Evolutionary conservation across 1,140 invertebrate species (phyloP).

Genomic region (Drosophila yakuba): DNA sequence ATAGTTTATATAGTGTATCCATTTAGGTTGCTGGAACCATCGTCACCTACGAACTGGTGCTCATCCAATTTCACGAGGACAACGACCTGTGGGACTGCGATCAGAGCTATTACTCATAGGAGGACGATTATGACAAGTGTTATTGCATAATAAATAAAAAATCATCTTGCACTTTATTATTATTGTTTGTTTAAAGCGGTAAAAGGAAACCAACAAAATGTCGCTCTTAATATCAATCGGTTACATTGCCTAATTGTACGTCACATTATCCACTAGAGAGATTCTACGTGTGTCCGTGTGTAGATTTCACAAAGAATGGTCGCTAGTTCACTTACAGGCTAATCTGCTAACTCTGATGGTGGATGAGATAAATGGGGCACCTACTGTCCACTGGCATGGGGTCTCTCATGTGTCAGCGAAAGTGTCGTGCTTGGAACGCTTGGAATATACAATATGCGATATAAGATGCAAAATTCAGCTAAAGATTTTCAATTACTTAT

Average conservation of each 20-base stretch:
- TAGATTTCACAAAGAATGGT: slow-evolving; percentile 59
- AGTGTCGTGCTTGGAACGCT: slow-evolving; percentile 35
- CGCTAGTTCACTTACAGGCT: slow-evolving; percentile 42
- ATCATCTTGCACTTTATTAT: slow-evolving; percentile 65
- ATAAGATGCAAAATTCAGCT: slow-evolving; percentile 72
- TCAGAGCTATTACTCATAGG: slow-evolving; percentile 61
- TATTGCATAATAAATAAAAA: slow-evolving; percentile 49
- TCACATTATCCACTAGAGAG: slow-evolving; percentile 53
- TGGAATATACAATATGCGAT: slow-evolving; percentile 59
- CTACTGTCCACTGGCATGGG: slow-evolving; percentile 65
- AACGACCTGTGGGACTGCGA: slow-evolving; percentile 69
- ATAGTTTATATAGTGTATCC: background rate
- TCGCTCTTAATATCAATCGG: slow-evolving; percentile 80
- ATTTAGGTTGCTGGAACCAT: slow-evolving; percentile 87
- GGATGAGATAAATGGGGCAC: slow-evolving; percentile 32
- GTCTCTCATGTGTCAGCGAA: slow-evolving; percentile 38
- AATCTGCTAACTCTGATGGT: slow-evolving; percentile 38
- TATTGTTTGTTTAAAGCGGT: slow-evolving; percentile 67
- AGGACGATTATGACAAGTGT: background rate
- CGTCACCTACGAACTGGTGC: slow-evolving; percentile 88
- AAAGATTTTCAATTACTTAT: slow-evolving; percentile 80
- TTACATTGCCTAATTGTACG: slow-evolving; percentile 69
- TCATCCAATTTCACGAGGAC: slow-evolving; percentile 85
- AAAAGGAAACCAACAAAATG: slow-evolving; percentile 80
- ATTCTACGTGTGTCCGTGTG: slow-evolving; percentile 63